Percentiles rank a stretch among this genome's conserved stretches.
These are phyloP conservation scores for Polia nebulosa DNA, from an alignment of 2,888 invertebrate genomes.

Conservation along the genomic window DNA sequence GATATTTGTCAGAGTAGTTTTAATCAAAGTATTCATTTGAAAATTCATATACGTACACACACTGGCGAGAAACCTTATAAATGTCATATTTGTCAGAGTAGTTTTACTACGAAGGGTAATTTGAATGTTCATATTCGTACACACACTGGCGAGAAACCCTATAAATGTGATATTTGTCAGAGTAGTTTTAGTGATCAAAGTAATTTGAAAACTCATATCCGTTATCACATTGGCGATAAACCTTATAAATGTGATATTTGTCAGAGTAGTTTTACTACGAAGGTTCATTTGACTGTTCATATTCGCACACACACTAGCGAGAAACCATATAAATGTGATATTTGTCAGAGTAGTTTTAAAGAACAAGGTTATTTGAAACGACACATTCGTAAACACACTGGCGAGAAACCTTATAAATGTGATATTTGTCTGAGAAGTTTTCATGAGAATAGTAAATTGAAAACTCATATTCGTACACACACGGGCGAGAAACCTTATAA, in stretches of 20 bases:
- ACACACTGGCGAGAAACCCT: no score
- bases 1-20: neutral
- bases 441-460: fast-evolving
- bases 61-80: neutral
- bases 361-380: no score
- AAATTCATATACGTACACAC: neutral
- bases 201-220: neutral
- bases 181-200: neutral
- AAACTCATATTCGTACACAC: neutral
- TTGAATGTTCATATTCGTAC: no score
- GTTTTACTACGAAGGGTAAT: no score
- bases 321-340: no score
- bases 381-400: no score
- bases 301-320: no score
- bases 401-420: no score
- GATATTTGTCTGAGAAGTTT: neutral
- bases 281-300: no score
- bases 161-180: neutral
- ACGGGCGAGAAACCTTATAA: neutral
- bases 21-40: neutral
- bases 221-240: neutral
- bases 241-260: neutral
- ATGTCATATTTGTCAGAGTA: neutral
- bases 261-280: no score
- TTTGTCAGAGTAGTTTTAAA: no score